Evolutionary conservation across 2,113 vertebrate genomes (phyloP).

Genomic region (Nothobranchius kuhntae): DNA sequence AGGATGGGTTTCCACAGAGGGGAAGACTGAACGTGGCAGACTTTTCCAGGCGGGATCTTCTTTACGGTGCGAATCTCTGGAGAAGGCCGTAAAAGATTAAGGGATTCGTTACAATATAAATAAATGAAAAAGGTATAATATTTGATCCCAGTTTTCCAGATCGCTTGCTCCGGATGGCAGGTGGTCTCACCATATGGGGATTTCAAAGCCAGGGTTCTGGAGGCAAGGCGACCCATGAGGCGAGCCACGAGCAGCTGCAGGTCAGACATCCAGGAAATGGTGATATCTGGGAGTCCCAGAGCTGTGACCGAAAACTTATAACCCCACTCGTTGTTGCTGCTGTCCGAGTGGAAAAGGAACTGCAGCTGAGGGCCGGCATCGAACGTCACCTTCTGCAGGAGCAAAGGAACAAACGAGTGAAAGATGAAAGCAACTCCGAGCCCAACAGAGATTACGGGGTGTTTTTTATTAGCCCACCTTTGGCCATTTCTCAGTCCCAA

Average conservation of each 20-base stretch:
- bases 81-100: conserved; percentile 15
- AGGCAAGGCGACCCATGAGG: conserved; percentile 93
- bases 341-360: conserved; percentile 98
- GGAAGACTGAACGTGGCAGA: conserved; percentile 86
- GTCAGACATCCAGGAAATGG: conserved; percentile 94
- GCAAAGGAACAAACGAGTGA: conserved; percentile 42
- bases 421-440: background rate
- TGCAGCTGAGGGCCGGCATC: conserved; percentile 95
- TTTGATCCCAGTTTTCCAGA: too few relatives aligned
- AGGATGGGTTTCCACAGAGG: conserved; percentile 95
- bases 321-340: conserved; percentile 98
- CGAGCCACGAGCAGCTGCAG: conserved; percentile 91
- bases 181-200: conserved; percentile 81
- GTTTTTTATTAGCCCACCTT: conserved; percentile 78
- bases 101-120: too few relatives aligned
- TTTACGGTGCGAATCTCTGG: conserved; percentile 82
- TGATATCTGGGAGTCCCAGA: conserved; percentile 90
- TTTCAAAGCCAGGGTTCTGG: conserved; percentile 88
- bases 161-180: too few relatives aligned
- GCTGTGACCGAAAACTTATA: conserved; percentile 95
- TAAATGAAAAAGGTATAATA: too few relatives aligned
- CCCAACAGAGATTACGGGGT: background rate
- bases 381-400: conserved; percentile 93
- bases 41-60: conserved; percentile 84
- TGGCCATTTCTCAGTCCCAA: conserved; percentile 97